A percentile compares a stretch with the other conserved stretches of the same genome.
phyloP scores from a whole-genome alignment of 2,797 vertebrate genomes.

The Novumbra hubbsi region DNA sequence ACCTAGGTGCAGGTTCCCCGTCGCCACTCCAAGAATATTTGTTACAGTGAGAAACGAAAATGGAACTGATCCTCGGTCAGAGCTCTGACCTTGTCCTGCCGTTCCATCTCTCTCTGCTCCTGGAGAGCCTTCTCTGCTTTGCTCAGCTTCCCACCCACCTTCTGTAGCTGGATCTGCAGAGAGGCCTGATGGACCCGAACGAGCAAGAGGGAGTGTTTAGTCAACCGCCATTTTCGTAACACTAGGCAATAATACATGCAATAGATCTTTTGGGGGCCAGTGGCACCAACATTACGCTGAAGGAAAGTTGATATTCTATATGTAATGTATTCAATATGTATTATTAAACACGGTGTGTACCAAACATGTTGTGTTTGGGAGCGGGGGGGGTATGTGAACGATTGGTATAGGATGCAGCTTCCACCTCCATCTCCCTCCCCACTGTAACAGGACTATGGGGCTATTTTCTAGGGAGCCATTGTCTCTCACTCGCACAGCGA shows the following conservation, averaged over 20 bases:
- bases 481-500: neutral
- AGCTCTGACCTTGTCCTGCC: slow-evolving; percentile 62
- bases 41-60: neutral
- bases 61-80: neutral
- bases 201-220: neutral
- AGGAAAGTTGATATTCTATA: no score
- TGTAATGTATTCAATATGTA: no score
- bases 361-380: no score
- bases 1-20: neutral
- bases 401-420: neutral
- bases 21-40: neutral
- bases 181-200: slow-evolving; percentile 43
- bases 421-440: neutral
- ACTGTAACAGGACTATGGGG: neutral
- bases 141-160: slow-evolving; percentile 60
- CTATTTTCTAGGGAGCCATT: neutral
- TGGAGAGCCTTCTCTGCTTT: slow-evolving; percentile 62
- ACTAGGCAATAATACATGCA: neutral
- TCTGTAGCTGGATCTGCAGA: slow-evolving; percentile 64
- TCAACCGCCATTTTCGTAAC: neutral
- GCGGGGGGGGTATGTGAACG: no score
- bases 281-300: no score
- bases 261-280: neutral
- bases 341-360: no score
- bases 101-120: slow-evolving; percentile 69